Evolutionary conservation across 2,888 invertebrate species (phyloP).

Genomic region (Daptonema setosum): DNA sequence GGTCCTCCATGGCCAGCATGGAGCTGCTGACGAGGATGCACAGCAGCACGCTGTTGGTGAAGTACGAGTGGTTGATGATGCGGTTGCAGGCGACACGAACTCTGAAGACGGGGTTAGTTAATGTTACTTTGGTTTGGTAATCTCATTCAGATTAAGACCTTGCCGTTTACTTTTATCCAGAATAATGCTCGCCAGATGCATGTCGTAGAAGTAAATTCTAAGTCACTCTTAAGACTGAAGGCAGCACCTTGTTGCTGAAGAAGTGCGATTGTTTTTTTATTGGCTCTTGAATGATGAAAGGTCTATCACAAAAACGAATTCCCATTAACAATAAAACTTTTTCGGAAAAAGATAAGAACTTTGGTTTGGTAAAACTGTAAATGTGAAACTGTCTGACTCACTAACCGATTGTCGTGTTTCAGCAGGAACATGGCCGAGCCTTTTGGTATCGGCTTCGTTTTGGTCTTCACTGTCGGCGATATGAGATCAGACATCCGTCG

Average conservation of each 20-base stretch:
- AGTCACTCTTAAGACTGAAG: no score
- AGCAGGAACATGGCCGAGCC: conserved; percentile 89
- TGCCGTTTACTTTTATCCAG: no score
- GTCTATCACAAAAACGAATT: neutral
- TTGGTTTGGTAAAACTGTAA: no score
- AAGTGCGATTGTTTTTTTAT: no score
- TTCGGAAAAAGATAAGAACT: neutral
- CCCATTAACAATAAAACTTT: neutral
- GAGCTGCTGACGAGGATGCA: conserved; percentile 97
- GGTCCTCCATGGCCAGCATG: conserved; percentile 94
- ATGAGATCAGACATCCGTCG: conserved; percentile 65
- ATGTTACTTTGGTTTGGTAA: neutral
- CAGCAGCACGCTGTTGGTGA: conserved; percentile 79
- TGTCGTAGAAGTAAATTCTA: no score
- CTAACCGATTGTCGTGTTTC: conserved; percentile 81
- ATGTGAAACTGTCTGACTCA: no score
- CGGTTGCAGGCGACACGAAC: conserved; percentile 92
- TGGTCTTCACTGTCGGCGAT: conserved; percentile 41
- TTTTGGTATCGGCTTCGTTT: conserved; percentile 78
- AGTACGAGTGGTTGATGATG: conserved; percentile 79
- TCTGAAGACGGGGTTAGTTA: conserved; percentile 35
- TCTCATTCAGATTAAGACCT: neutral
- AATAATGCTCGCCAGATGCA: no score
- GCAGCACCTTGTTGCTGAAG: no score
- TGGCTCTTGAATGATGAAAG: no score